These are phyloP conservation scores for Nomada lathburiana DNA, from an alignment of 2,888 invertebrate genomes.

Conservation along the genomic window DNA sequence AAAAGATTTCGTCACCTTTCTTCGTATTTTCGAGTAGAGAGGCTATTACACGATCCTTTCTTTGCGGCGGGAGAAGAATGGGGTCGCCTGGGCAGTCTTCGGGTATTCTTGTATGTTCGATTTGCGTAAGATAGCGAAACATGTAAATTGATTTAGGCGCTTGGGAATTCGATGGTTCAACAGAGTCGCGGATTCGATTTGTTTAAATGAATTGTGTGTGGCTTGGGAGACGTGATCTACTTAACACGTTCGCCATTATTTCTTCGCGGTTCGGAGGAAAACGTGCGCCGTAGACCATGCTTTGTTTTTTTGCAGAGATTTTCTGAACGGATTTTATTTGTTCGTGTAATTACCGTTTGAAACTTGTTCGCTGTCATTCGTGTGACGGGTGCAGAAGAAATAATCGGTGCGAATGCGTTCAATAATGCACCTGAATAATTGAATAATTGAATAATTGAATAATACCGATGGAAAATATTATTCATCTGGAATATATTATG, in stretches of 20 bases:
- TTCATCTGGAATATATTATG: no score
- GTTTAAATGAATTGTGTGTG: no score
- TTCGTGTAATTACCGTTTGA: background rate
- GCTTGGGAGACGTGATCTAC: no score
- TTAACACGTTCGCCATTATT: no score
- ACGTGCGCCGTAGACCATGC: background rate
- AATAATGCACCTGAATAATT: no score
- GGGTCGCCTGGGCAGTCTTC: background rate
- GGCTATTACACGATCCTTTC: background rate
- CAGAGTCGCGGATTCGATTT: no score
- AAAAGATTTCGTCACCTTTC: constrained; percentile 53
- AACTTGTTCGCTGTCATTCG: background rate
- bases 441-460: no score
- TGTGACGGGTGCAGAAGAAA: no score
- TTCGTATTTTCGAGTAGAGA: background rate
- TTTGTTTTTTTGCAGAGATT: background rate
- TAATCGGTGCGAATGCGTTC: no score
- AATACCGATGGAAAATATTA: no score
- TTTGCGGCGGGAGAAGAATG: background rate
- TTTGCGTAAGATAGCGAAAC: background rate
- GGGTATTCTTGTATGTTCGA: background rate
- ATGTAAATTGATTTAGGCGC: background rate
- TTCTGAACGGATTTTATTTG: background rate
- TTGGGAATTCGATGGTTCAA: no score
- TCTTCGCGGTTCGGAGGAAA: background rate